Evolutionary conservation across 2,113 vertebrate species (phyloP), one percentile per base, ranked within the genome.

Genomic region (Ondatra zibethicus): DNA sequence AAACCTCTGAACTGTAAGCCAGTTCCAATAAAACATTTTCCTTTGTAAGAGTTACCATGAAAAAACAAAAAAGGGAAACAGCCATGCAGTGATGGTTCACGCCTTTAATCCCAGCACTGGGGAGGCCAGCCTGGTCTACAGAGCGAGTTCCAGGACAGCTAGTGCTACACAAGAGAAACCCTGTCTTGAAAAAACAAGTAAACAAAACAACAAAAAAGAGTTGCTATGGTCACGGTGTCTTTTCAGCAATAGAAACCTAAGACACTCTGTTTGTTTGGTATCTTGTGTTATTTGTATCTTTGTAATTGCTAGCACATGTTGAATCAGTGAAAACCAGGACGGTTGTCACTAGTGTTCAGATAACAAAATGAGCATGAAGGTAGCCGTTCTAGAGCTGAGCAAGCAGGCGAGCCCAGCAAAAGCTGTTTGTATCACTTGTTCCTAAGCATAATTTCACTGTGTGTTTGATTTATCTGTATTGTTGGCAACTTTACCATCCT

Each of bases 281-380:
- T 87, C 89, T 96, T 63, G 47, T 82, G 81, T 85, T 82, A 77
- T 84, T 88, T n/a, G 2, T 88, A 10, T 50, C 27, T 81, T 84
- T 23, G 4, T 89, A 70, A 70, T 94, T 88, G 25, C 45, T 66
- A 31, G 50, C n/a, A 29, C 29, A 21, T 87, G 75, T 14, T 50
- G 27, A 47, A 16, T 19, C 29, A 4, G 45, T 50, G 45, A 50
- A 9, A 6, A 45, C 9, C 17, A 33, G 76, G 29, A 50, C 5
- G 25, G 27, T 47, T 7, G 27, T 31, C 66, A 33, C 75, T 14
- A 5, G 25, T 17, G 14, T 77, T 77, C 29, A 13, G 29, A 50
- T 80, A 92, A 82, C 52, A 87, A 68, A 93, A 47, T 78, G 84
- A 84, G 31, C 58, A 23, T 42, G 81, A 85, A 77, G 82, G 25